phyloP scores from a whole-genome alignment of 1,140 invertebrate genomes.

The Drosophila arawakana region DNA sequence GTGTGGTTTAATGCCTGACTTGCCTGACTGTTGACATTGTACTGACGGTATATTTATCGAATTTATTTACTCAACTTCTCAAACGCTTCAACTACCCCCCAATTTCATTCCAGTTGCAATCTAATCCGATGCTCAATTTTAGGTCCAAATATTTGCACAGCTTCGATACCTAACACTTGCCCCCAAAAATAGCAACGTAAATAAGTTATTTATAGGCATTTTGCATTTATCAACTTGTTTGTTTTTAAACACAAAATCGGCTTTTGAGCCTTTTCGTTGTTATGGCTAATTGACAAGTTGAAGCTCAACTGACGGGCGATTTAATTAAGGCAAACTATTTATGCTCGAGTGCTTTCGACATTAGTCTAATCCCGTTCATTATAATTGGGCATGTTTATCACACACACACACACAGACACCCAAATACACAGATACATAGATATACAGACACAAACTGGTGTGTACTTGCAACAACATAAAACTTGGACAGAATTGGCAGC shows the following conservation, averaged over 20 bases:
- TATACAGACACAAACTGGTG: no score
- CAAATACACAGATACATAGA: slow-evolving; percentile 1
- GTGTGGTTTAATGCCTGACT: slow-evolving; percentile 16
- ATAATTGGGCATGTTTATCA: slow-evolving; percentile 78
- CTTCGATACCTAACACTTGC: slow-evolving; percentile 48
- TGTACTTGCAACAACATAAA: slow-evolving; percentile 41
- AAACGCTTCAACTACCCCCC: not conserved
- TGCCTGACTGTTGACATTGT: slow-evolving; percentile 38
- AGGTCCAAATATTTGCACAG: slow-evolving; percentile 47
- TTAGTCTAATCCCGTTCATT: slow-evolving; percentile 72
- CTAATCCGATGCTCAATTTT: slow-evolving; percentile 57
- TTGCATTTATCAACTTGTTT: slow-evolving; percentile 39
- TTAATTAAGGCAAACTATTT: slow-evolving; percentile 74
- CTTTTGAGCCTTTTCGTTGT: not conserved
- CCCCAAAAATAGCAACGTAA: slow-evolving; percentile 32
- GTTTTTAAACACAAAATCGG: not conserved
- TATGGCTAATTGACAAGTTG: slow-evolving; percentile 73
- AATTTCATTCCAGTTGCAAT: slow-evolving; percentile 18
- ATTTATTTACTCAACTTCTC: slow-evolving; percentile 41
- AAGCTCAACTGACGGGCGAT: slow-evolving; percentile 62
- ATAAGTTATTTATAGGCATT: slow-evolving; percentile 50
- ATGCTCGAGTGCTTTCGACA: slow-evolving; percentile 66
- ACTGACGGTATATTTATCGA: slow-evolving; percentile 46
- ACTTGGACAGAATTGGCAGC: slow-evolving; percentile 24
- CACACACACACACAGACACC: slow-evolving; percentile 46